Base-by-base conservation (phyloP, 2,113 vertebrate species). In the Acanthochromis polyacanthus region DNA sequence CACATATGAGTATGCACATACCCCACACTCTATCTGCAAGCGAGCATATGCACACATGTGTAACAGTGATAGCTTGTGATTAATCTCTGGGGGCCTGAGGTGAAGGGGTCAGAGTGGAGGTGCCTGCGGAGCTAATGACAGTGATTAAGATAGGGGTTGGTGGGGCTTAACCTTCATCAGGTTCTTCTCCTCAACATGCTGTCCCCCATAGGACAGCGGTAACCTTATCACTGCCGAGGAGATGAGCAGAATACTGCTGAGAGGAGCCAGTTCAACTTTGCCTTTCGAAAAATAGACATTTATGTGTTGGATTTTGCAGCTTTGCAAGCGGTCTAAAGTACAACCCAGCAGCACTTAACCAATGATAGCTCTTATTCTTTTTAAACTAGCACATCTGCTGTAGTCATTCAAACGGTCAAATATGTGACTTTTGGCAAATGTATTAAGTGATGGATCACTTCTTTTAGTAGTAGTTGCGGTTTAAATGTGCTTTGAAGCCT, bases 51-150 rank as follows among this genome's bases (percentile, higher is more conserved):
- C 57, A 36, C n/a, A 16, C 30, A 3, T 46, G 30, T 57, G 45
- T 63, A 50, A 56, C 30, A 10, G 62, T 0, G 50, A 77, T 53
- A 17, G 57, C 3, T 40, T 63, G 30, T 82, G 73, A 90, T 89
- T 85, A 81, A 84, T 91, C 80, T 89, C 75, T 50, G 25, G 58
- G 66, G 83, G 51, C 73, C 52, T 65, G 71, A 81, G 76, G 88
- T 86, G 63, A 77, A n/a, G 58, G 76, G 80, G 80, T 88, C 79
- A 84, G 48, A 67, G 40, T 80, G 63, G 74, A 77, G 72, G 32
- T 66, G 66, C 82, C 83, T 77, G 83, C 64, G 77, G 77, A 83
- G 86, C 68, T 89, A 84, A 90, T 75, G 81, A 86, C 77, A 83
- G 61, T 83, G 72, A 89, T 89, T 85, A 84, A 87, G 73, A 73